Evolutionary conservation across 2,113 vertebrate species (phyloP).

Genomic region (Picathartes gymnocephalus): DNA sequence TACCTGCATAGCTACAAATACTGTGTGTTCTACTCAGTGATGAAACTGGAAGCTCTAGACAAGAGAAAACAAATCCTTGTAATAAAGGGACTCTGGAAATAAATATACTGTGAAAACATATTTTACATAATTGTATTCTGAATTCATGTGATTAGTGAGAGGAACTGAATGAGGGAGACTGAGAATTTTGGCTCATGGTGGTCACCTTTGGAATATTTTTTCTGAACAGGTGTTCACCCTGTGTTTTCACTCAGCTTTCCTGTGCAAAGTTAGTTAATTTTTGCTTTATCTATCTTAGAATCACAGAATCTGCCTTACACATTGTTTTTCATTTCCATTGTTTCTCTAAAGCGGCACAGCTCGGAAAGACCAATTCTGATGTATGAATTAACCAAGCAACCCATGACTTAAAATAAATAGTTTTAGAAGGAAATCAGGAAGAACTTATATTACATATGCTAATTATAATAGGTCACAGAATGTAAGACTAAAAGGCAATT

Average conservation of each 20-base stretch:
- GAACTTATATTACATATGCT: not conserved
- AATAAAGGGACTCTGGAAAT: not conserved
- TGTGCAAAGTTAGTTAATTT: not conserved
- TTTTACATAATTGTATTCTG: not conserved
- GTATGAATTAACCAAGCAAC: not conserved
- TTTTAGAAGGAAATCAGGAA: not conserved
- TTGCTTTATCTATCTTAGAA: not conserved
- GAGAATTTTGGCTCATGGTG: not conserved
- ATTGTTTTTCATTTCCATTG: not conserved
- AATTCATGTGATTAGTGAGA: not conserved
- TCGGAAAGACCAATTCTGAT: not conserved
- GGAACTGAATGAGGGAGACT: not conserved
- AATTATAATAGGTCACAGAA: not conserved
- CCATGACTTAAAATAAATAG: not conserved
- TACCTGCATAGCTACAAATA: not conserved
- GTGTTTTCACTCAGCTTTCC: not conserved
- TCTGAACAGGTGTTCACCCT: not conserved
- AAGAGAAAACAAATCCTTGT: not conserved
- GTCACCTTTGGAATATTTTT: not conserved
- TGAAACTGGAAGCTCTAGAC: not conserved
- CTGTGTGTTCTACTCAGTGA: not conserved
- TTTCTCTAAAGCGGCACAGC: not conserved
- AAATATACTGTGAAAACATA: not conserved
- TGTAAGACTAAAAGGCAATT: conserved; percentile 9
- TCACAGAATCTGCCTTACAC: not conserved